Evolutionary conservation across 2,113 vertebrate species (phyloP).

Genomic region (Ceyx cyanopectus): DNA sequence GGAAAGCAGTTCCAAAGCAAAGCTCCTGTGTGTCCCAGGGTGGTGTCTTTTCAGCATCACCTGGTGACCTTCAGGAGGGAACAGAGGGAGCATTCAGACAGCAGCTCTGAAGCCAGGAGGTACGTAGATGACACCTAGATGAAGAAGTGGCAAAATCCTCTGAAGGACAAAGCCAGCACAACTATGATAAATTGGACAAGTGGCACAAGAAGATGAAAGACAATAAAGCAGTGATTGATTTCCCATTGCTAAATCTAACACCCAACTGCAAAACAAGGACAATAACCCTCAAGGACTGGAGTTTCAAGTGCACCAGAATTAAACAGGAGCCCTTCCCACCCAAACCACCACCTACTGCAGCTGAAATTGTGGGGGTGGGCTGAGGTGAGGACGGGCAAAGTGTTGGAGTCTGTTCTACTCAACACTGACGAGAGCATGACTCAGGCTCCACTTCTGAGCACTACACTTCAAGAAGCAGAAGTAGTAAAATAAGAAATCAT

Average conservation of each 20-base stretch:
- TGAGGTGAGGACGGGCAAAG: background rate
- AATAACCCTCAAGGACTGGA: background rate
- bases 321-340: background rate
- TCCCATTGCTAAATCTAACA: background rate
- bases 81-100: background rate
- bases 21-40: background rate
- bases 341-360: background rate
- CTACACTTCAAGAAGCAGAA: background rate
- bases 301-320: background rate
- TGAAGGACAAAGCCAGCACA: background rate
- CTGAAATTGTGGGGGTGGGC: background rate
- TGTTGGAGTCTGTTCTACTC: background rate
- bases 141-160: background rate
- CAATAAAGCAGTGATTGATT: conserved; percentile 42
- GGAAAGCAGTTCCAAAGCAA: background rate
- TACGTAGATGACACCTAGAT: background rate
- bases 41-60: background rate
- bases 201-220: background rate
- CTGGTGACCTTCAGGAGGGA: background rate
- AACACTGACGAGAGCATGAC: background rate
- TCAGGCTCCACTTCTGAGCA: background rate
- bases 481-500: background rate
- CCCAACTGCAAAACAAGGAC: background rate
- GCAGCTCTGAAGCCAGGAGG: background rate
- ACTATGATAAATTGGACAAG: conserved; percentile 20